Evolutionary conservation across 2,113 vertebrate genomes (phyloP).

Genomic region (Cavia aperea): DNA sequence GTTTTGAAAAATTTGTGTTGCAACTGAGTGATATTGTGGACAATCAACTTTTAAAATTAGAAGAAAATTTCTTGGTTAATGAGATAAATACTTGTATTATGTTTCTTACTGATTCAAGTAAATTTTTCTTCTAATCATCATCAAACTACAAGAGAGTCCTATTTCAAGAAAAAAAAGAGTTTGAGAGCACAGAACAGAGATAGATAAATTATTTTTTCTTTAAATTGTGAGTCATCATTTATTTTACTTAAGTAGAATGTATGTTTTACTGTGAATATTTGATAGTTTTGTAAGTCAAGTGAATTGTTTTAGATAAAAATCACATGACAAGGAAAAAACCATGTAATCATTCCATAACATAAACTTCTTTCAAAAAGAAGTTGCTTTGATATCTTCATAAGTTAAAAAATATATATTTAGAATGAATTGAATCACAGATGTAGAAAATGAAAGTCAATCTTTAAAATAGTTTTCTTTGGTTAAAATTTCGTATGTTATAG

Average conservation of each 20-base stretch:
- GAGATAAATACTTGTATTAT: background rate
- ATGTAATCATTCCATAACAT: background rate
- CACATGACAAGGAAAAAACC: background rate
- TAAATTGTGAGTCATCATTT: background rate
- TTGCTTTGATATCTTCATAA: background rate
- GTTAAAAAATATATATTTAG: background rate
- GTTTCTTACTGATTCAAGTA: background rate
- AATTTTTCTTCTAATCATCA: background rate
- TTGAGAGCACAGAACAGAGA: background rate
- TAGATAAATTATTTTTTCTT: background rate
- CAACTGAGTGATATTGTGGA: background rate
- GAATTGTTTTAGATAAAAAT: slow-evolving; percentile 13
- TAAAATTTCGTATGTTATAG: background rate
- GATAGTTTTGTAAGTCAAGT: background rate
- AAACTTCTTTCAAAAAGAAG: background rate
- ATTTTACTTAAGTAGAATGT: background rate
- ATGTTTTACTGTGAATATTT: slow-evolving; percentile 6
- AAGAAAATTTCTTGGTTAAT: background rate
- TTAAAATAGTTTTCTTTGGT: background rate
- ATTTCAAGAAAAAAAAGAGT: background rate
- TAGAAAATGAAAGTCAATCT: background rate
- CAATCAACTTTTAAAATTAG: slow-evolving; percentile 4
- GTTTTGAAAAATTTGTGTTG: background rate
- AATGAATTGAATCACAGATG: background rate
- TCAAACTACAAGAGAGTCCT: background rate